Evolutionary conservation across 2,888 invertebrate genomes (phyloP).

Genomic region (Spisula solida): DNA sequence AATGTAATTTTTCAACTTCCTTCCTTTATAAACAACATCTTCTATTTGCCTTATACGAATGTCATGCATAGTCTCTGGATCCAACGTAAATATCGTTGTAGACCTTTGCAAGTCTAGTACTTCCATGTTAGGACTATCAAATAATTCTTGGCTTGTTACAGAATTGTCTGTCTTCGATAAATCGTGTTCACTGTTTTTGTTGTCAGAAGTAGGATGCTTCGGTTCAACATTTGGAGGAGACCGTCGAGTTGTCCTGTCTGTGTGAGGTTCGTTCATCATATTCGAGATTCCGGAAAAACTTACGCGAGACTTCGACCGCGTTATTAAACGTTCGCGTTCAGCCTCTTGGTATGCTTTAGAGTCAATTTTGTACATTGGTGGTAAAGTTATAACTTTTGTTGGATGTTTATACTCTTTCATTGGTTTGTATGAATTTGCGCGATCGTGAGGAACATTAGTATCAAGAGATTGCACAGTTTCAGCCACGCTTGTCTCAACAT

Average conservation of each 20-base stretch:
- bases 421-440: constrained; percentile 1
- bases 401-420: constrained; percentile 22
- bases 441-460: neutral
- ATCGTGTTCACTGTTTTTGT: neutral
- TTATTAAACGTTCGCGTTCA: constrained; percentile 39
- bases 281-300: constrained; percentile 36
- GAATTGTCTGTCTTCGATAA: neutral
- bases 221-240: neutral
- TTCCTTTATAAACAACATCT: constrained; percentile 62
- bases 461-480: constrained; percentile 1
- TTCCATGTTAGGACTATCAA: neutral
- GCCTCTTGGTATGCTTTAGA: constrained; percentile 56
- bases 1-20: constrained; percentile 68
- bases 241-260: neutral
- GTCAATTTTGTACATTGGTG: constrained; percentile 62
- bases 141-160: neutral
- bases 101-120: neutral
- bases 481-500: neutral
- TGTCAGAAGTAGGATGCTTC: neutral
- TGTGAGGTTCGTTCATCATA: constrained; percentile 7
- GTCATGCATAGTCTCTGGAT: constrained; percentile 49
- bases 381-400: constrained; percentile 56
- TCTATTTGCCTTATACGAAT: constrained; percentile 25
- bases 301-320: constrained; percentile 53
- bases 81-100: constrained; percentile 16